Evolutionary conservation across 2,113 vertebrate species (phyloP), one percentile per base, ranked within the genome.

Genomic region (Rhinolophus ferrumequinum): DNA sequence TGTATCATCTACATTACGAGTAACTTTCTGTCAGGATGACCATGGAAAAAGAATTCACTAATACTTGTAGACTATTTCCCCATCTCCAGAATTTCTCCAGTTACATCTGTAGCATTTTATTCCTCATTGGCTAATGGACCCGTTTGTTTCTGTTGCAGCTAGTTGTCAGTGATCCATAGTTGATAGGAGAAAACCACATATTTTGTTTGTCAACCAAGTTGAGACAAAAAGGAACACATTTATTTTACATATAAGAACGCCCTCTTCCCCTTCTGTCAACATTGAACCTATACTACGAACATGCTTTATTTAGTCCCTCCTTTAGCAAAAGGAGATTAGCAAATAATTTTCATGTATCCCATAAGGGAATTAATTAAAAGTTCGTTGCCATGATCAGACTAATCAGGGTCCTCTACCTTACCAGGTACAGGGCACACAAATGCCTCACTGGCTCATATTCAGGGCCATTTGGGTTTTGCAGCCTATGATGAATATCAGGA

Each of bases 291-390:
- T 60, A 54, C 16, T 44, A 81, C 50, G n/a, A 67, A 84, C 64
- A 88, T 8, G 54, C 44, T 60, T 50, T 38, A 54, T 60, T 82
- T 7, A 6, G 3, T 58, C 26, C 30, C 38, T 88, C 44, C 64
- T 93, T 94, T 80, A 72, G 83, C 92, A 64, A 82, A 96, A 80
- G 64, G 60, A n/a, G 44, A 82, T 66, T 33, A 79, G 30, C 69
- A 85, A 69, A 44, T 92, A 26, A 80, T 73, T 72, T 70, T 47
- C 85, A 38, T 8, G 33, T 8, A 66, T 33, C 35, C 30, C 44
- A 38, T 11, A 16, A 77, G 75, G 92, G 75, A 88, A 92, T 77
- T 15, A 54, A 54, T 54, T 87, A 35, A 84, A 87, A 56, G 19
- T 47, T 24, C 87, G 24, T 86, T 75, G 11, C 38, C 79, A 12